phyloP scores from a whole-genome alignment of 2,888 invertebrate genomes.

The Chydorus sphaericus region DNA sequence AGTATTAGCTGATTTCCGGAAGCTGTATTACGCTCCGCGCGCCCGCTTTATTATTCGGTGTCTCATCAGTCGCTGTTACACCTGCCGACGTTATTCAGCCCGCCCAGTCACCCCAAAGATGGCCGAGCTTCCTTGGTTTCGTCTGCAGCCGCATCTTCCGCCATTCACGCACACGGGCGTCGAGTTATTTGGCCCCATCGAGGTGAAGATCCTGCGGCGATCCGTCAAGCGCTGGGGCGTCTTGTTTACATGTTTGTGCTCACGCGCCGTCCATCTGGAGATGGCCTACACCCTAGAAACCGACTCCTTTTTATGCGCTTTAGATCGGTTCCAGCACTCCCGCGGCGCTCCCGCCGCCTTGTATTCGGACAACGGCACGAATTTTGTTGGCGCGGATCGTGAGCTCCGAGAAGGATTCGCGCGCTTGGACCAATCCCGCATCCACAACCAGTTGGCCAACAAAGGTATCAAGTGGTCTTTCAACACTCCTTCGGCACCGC shows the following conservation, averaged over 20 bases:
- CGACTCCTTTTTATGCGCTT: neutral
- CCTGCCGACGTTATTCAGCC: neutral
- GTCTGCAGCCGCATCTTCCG: neutral
- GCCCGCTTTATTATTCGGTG: no score
- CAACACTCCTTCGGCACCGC: constrained; percentile 17
- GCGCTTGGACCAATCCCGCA: neutral
- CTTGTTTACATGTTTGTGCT: constrained; percentile 13
- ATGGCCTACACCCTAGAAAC: constrained; percentile 4
- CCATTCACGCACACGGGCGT: constrained; percentile 6
- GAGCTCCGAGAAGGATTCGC: constrained; percentile 13
- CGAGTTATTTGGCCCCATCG: constrained; percentile 11
- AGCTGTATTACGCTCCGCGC: no score
- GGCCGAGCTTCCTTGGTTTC: constrained; percentile 1
- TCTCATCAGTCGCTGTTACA: no score
- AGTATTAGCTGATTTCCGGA: no score
- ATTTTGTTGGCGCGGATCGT: constrained; percentile 17
- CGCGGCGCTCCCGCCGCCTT: constrained; percentile 14
- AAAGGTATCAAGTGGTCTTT: constrained; percentile 18
- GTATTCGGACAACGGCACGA: constrained; percentile 19
- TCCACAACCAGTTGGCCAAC: neutral
- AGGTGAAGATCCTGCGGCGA: constrained; percentile 8
- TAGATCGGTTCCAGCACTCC: constrained; percentile 10
- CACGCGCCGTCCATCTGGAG: constrained; percentile 13
- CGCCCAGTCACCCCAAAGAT: neutral
- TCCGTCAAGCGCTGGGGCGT: constrained; percentile 8